Evolutionary conservation across 2,888 invertebrate genomes (phyloP).

Genomic region (Hypolimnas misippus): DNA sequence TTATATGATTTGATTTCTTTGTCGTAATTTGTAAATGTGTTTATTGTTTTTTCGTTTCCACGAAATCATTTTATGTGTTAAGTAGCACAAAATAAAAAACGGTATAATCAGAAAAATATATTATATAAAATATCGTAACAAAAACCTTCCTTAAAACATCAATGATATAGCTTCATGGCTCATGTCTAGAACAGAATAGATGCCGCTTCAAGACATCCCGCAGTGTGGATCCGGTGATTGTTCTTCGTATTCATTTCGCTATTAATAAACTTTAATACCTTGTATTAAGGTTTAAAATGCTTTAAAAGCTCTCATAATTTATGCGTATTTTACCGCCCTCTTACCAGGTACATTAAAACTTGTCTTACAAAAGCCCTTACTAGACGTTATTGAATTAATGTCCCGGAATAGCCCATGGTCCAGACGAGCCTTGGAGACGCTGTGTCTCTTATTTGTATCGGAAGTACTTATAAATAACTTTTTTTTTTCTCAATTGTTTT

Average conservation of each 20-base stretch:
- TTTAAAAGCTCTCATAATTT: slow-evolving; percentile 17
- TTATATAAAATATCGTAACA: too few relatives aligned
- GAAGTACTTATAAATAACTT: neutral
- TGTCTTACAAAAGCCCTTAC: slow-evolving; percentile 33
- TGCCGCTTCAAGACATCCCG: slow-evolving; percentile 41
- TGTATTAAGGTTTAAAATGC: neutral
- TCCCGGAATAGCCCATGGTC: slow-evolving; percentile 31
- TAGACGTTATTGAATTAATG: slow-evolving; percentile 35
- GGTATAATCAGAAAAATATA: too few relatives aligned
- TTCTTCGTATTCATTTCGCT: slow-evolving; percentile 15
- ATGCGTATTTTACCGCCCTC: slow-evolving; percentile 36
- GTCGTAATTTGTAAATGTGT: too few relatives aligned
- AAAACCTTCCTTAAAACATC: slow-evolving; percentile 19
- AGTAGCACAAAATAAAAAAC: too few relatives aligned
- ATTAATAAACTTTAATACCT: neutral
- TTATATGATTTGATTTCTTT: too few relatives aligned
- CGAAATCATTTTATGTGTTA: too few relatives aligned
- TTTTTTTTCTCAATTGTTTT: too few relatives aligned
- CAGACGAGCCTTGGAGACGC: slow-evolving; percentile 28
- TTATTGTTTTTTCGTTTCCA: too few relatives aligned
- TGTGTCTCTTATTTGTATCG: slow-evolving; percentile 17
- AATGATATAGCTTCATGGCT: slow-evolving; percentile 25
- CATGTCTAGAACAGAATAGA: slow-evolving; percentile 30
- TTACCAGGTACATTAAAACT: slow-evolving; percentile 33
- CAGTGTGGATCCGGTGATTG: slow-evolving; percentile 47